Evolutionary conservation across 1,140 invertebrate genomes (phyloP), one percentile per base, ranked within the genome.

Genomic region (Patella vulgata): DNA sequence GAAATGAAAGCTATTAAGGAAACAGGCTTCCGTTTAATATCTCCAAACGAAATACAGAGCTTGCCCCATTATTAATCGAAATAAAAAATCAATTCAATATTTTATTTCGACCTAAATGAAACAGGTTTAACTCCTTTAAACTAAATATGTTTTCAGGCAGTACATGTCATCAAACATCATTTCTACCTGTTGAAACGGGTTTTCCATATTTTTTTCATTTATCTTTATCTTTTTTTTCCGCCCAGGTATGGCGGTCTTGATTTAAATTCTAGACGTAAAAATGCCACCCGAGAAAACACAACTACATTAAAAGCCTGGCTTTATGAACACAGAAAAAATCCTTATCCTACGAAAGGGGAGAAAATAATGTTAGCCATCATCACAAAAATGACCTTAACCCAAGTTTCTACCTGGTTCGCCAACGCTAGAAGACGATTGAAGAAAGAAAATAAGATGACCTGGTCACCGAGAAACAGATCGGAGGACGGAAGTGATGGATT

Each of bases 361-460:
- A 98, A 99, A 85, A 97, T 98, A 66, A 97, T 98, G 94, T 87
- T 98, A 72, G 96, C 96, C 40, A 97, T 98, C 77, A 96, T 98
- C 75, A 98, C 96, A 50, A 97, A 97, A 86, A 99, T 99, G 97
- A 98, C 96, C 36, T 85, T 98, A 43, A 98, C 96, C 4, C 96
- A 98, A 83, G 82, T 83, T 42, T 82, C 80, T 47, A 83, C 82
- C 47, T 83, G 82, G 82, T 83, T 83, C 52, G 82, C 82, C 25
- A 83, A 83, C 62, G 83, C 82, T 53, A 42, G 83, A 47, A 65
- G 83, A 27, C 68, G 83, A 19, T 70, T 84, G 19, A 99, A 99
- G 87, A 99, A 99, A 82, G 97, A 99, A 85, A 99, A 98, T 86
- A 99, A 98, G 85, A 97, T 97, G 94, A 97, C 95, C 46, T 98